Conservation (phyloP, 2,888 invertebrate genomes). For the Leucoma salicis region DNA sequence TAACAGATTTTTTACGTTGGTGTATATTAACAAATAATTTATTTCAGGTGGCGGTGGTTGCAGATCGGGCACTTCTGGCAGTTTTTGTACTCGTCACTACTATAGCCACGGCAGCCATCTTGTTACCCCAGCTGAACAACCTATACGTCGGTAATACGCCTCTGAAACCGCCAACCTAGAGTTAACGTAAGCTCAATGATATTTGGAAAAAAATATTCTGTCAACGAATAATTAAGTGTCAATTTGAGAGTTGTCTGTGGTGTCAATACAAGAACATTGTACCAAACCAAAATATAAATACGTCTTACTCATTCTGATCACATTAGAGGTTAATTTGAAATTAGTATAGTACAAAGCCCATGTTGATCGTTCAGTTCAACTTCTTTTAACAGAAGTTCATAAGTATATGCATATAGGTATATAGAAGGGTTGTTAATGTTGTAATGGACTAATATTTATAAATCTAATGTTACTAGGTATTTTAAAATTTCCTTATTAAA, state of each 20-base stretch:
- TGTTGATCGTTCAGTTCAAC: too few relatives aligned
- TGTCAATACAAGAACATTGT: constrained; percentile 26
- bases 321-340: too few relatives aligned
- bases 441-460: too few relatives aligned
- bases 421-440: too few relatives aligned
- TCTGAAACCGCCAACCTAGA: constrained; percentile 68
- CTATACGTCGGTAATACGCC: constrained; percentile 75
- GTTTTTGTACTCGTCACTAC: constrained; percentile 89
- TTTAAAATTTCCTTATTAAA: too few relatives aligned
- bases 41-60: constrained; percentile 87
- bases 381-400: too few relatives aligned
- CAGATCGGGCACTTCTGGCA: constrained; percentile 89
- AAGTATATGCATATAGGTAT: too few relatives aligned
- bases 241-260: constrained; percentile 8
- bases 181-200: constrained; percentile 10
- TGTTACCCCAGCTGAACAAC: constrained; percentile 85
- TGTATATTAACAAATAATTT: background rate
- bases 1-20: too few relatives aligned
- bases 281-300: constrained; percentile 25
- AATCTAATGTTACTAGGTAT: too few relatives aligned
- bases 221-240: constrained; percentile 42
- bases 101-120: constrained; percentile 89
- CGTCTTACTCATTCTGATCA: too few relatives aligned
- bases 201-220: constrained; percentile 28
- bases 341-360: too few relatives aligned